Evolutionary conservation across 2,888 invertebrate species (phyloP).

Genomic region (Spialia ferax): DNA sequence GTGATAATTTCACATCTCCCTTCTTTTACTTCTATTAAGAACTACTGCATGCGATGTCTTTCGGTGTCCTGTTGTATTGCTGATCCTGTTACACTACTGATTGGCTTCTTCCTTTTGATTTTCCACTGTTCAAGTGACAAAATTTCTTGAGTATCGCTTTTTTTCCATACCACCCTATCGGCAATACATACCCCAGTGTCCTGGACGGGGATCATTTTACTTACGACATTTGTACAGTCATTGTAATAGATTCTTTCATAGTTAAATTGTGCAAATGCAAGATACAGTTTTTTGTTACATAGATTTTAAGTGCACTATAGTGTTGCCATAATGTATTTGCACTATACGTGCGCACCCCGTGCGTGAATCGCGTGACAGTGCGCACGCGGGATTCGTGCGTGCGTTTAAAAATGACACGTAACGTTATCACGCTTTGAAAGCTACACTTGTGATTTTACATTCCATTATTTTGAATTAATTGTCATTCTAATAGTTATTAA

Average conservation of each 20-base stretch:
- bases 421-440: not conserved
- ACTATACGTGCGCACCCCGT: too few species aligned
- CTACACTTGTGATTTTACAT: not conserved
- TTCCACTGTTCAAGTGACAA: slow-evolving; percentile 55
- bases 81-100: slow-evolving; percentile 65
- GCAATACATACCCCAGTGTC: slow-evolving; percentile 75
- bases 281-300: not conserved
- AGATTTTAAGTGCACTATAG: not conserved
- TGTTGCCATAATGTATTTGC: not conserved
- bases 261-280: not conserved
- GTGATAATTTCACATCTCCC: not conserved
- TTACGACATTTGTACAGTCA: slow-evolving; percentile 16
- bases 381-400: too few species aligned
- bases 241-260: not conserved
- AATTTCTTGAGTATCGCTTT: slow-evolving; percentile 72
- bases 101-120: slow-evolving; percentile 67
- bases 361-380: too few species aligned
- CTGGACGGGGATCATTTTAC: slow-evolving; percentile 15
- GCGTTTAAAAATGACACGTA: not conserved
- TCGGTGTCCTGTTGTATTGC: slow-evolving; percentile 70
- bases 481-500: not conserved
- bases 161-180: slow-evolving; percentile 66
- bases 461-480: not conserved
- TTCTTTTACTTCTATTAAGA: too few species aligned
- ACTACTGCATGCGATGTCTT: slow-evolving; percentile 55